Evolutionary conservation across 2,797 vertebrate genomes (phyloP).

Genomic region (Microctenopoma lineatum): DNA sequence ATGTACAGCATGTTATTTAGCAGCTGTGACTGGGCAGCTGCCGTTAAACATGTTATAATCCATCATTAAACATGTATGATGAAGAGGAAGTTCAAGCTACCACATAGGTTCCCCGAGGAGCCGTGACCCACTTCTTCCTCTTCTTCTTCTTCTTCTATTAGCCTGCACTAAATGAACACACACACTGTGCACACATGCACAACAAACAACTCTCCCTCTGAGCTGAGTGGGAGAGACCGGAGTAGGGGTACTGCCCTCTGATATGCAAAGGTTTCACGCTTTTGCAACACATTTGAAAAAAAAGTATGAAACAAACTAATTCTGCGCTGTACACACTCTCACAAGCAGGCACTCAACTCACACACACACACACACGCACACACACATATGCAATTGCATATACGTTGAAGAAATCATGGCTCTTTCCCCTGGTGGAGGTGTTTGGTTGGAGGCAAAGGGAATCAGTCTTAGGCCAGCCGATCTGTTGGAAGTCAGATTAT

Average conservation of each 20-base stretch:
- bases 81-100: conserved; percentile 68
- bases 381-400: too few species aligned
- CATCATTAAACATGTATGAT: conserved; percentile 78
- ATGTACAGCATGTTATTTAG: conserved; percentile 20
- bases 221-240: conserved; percentile 2
- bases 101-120: conserved; percentile 67
- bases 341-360: too few species aligned
- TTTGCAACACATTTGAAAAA: neutral
- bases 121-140: conserved; percentile 77
- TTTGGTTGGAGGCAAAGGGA: too few species aligned
- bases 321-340: too few species aligned
- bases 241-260: neutral
- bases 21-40: conserved; percentile 17
- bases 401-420: too few species aligned
- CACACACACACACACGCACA: too few species aligned
- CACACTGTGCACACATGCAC: conserved; percentile 19
- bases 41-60: conserved; percentile 65
- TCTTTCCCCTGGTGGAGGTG: too few species aligned
- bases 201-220: conserved; percentile 34
- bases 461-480: too few species aligned
- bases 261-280: neutral
- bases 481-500: too few species aligned
- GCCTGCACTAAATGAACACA: conserved; percentile 47
- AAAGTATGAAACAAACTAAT: too few species aligned
- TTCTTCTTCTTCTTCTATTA: conserved; percentile 65